Evolutionary conservation across 2,797 vertebrate genomes (phyloP).

Genomic region (Aulostomus chinensis): DNA sequence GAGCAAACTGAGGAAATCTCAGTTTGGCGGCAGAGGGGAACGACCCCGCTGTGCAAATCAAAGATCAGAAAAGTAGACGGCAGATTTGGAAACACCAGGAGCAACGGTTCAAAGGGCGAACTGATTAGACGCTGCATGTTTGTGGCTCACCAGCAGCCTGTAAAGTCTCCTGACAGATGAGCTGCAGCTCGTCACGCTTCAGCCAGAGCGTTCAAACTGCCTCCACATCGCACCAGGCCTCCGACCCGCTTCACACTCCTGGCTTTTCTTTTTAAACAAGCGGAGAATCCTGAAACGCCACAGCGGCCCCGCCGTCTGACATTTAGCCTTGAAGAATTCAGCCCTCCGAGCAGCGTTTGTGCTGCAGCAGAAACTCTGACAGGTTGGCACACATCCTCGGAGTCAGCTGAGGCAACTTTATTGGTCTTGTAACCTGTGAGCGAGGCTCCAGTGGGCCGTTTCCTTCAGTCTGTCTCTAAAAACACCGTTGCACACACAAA

Average conservation of each 20-base stretch:
- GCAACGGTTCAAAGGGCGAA: slow-evolving; percentile 16
- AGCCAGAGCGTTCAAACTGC: not conserved
- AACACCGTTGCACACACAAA: too few relatives aligned
- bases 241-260: not conserved
- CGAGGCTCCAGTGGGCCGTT: slow-evolving; percentile 14
- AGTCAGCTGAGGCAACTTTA: slow-evolving; percentile 29
- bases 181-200: too few relatives aligned
- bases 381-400: slow-evolving; percentile 28
- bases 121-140: slow-evolving; percentile 15
- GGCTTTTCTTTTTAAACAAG: not conserved
- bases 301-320: slow-evolving; percentile 12
- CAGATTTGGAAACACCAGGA: not conserved
- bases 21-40: slow-evolving; percentile 48
- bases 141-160: not conserved
- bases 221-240: too few relatives aligned
- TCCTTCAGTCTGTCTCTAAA: slow-evolving; percentile 1
- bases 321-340: slow-evolving; percentile 27
- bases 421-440: slow-evolving; percentile 14
- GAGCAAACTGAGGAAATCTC: slow-evolving; percentile 28
- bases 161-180: not conserved
- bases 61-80: slow-evolving; percentile 15
- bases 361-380: slow-evolving; percentile 24
- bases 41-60: slow-evolving; percentile 43
- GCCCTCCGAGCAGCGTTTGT: slow-evolving; percentile 4
- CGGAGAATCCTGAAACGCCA: not conserved